Evolutionary conservation across 2,888 invertebrate species (phyloP), one percentile per base, ranked within the genome.

Genomic region (Oithona nana): DNA sequence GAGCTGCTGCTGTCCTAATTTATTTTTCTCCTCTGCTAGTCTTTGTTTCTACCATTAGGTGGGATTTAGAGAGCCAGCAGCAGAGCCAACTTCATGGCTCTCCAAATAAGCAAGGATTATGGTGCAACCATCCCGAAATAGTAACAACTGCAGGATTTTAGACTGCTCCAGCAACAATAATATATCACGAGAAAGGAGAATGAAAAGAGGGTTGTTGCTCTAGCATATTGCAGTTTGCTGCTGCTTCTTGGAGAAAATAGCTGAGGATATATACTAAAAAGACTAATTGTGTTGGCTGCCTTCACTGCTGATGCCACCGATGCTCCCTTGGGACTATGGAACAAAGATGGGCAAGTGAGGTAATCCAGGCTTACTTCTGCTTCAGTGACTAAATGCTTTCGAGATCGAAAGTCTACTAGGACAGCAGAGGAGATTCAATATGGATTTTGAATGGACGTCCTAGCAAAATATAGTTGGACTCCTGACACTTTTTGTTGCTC

Each of bases 41-140:
- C 39, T 54, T 24, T 54, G 54, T 54, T 54, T 54, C 54, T 54
- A 26, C 54, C 54, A 54, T 54, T 54, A 54, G 24, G 26, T 24
- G 54, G 54, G 54, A 54, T 54, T 54, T 54, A 16, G n/a, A n/a
- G n/a, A n/a, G n/a, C n/a, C n/a, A n/a, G n/a, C n/a, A 11, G 39
- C 39, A 16, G 16, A 39, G 39, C n/a, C n/a, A 16, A 39, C 39
- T 39, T 39, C 39, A 39, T 39, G 39, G 39, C 39, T 39, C 39
- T 16, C 39, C 39, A 16, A 39, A 39, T 39, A 39, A 39, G 39
- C 39, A 39, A 39, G 39, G 39, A 39, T 39, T 39, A 11, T 6
- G 39, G 39, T 16, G 39, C 39, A 39, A 39, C 39, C 39, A 39
- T 39, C 16, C 16, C n/a, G n/a, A n/a, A n/a, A n/a, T n/a, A n/a